Evolutionary conservation across 1,140 invertebrate species (phyloP).

Genomic region (Lucilia cuprina): DNA sequence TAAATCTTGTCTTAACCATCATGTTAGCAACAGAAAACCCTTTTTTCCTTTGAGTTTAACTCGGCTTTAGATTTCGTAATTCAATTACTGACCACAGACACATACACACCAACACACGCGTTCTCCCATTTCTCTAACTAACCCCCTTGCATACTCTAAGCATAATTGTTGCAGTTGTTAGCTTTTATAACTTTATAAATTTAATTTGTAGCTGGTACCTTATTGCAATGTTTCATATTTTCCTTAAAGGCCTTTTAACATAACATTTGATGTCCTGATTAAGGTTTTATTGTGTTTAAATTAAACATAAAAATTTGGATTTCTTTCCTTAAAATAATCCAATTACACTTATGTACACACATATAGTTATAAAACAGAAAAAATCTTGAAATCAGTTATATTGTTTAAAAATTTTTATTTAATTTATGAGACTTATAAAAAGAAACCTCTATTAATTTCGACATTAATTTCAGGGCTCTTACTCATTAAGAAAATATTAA

Average conservation of each 20-base stretch:
- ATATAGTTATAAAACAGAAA: too few relatives aligned
- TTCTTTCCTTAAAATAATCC: too few relatives aligned
- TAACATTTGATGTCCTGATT: neutral
- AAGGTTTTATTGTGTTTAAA: neutral
- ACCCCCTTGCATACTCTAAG: neutral
- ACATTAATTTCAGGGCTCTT: too few relatives aligned
- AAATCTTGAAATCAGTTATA: too few relatives aligned
- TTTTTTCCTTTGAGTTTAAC: neutral
- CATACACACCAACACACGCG: neutral
- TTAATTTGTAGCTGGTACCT: neutral
- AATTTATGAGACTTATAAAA: too few relatives aligned
- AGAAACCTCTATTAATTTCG: too few relatives aligned
- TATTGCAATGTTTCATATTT: neutral
- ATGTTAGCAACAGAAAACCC: neutral
- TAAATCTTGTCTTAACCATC: neutral
- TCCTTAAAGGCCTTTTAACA: neutral
- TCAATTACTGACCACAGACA: slow-evolving; percentile 8
- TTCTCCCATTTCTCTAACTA: neutral
- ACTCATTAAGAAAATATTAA: too few relatives aligned
- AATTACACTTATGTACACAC: too few relatives aligned
- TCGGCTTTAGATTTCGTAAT: neutral
- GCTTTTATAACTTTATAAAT: neutral
- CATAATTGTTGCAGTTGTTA: neutral
- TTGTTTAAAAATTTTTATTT: too few relatives aligned
- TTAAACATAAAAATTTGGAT: neutral